These are phyloP conservation scores for Microchirus variegatus DNA, from an alignment of 2,797 vertebrate species.

Conservation along the genomic window DNA sequence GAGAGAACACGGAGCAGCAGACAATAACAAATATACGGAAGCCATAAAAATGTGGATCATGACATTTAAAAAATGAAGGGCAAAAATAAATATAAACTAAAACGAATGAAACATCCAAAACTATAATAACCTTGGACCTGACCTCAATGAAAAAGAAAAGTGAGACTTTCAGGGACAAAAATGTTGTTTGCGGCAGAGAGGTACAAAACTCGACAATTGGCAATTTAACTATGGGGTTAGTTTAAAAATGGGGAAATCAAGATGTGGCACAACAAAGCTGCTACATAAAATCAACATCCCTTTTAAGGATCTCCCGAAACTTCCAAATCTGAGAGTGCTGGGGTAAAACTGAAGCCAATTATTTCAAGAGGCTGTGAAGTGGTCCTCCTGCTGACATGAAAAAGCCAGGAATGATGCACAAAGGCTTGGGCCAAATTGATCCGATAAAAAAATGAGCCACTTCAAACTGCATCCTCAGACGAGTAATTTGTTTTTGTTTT, in stretches of 20 bases:
- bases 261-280: constrained; percentile 10
- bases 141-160: neutral
- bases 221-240: neutral
- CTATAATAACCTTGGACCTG: too few relatives aligned
- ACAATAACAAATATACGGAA: too few relatives aligned
- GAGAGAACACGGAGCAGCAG: too few relatives aligned
- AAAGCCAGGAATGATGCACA: constrained; percentile 21
- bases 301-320: constrained; percentile 8
- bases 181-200: neutral
- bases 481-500: neutral
- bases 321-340: neutral
- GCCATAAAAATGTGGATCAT: too few relatives aligned
- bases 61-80: too few relatives aligned
- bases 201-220: neutral
- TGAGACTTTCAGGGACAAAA: neutral
- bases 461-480: constrained; percentile 40
- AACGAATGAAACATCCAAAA: too few relatives aligned
- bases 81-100: too few relatives aligned
- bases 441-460: constrained; percentile 38
- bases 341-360: constrained; percentile 34
- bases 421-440: constrained; percentile 32
- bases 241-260: neutral
- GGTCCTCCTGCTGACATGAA: constrained; percentile 27
- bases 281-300: neutral
- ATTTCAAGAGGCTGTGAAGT: constrained; percentile 20